Conservation (phyloP, 2,113 vertebrate genomes). For the Corythoichthys haematopterus region DNA sequence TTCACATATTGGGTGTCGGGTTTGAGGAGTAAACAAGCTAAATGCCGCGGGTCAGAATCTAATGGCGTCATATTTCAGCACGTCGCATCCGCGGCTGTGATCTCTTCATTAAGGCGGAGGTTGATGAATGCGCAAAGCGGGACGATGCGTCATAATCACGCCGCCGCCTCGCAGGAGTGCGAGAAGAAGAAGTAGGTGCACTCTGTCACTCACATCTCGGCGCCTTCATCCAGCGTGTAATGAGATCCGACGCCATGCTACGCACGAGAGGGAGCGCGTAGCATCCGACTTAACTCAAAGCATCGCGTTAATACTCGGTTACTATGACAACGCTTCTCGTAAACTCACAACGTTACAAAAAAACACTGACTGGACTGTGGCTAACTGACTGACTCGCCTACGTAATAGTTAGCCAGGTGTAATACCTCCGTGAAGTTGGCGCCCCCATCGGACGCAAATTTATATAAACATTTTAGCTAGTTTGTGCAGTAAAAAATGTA, state of each 20-base stretch:
- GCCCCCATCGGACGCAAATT: too few relatives aligned
- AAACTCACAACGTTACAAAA: too few relatives aligned
- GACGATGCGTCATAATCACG: slow-evolving; percentile 57
- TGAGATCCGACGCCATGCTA: neutral
- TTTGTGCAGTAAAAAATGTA: too few relatives aligned
- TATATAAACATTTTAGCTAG: too few relatives aligned
- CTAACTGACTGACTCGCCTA: too few relatives aligned
- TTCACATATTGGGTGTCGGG: slow-evolving; percentile 28
- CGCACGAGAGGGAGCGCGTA: neutral
- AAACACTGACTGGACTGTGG: too few relatives aligned
- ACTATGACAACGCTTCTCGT: too few relatives aligned
- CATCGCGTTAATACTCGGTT: too few relatives aligned
- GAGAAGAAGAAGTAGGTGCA: slow-evolving; percentile 38
- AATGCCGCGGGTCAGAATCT: slow-evolving; percentile 41
- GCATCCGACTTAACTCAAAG: neutral
- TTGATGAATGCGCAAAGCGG: slow-evolving; percentile 57
- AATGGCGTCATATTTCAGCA: slow-evolving; percentile 58
- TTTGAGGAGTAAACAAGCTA: slow-evolving; percentile 18
- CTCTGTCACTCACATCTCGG: slow-evolving; percentile 39
- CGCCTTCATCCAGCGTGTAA: neutral
- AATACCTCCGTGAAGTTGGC: too few relatives aligned
- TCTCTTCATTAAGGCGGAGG: slow-evolving; percentile 61
- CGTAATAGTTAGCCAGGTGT: too few relatives aligned
- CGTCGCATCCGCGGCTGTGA: slow-evolving; percentile 62
- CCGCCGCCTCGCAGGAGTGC: slow-evolving; percentile 23